phyloP scores from a whole-genome alignment of 2,888 invertebrate species.

The Opisthograptis luteolata region DNA sequence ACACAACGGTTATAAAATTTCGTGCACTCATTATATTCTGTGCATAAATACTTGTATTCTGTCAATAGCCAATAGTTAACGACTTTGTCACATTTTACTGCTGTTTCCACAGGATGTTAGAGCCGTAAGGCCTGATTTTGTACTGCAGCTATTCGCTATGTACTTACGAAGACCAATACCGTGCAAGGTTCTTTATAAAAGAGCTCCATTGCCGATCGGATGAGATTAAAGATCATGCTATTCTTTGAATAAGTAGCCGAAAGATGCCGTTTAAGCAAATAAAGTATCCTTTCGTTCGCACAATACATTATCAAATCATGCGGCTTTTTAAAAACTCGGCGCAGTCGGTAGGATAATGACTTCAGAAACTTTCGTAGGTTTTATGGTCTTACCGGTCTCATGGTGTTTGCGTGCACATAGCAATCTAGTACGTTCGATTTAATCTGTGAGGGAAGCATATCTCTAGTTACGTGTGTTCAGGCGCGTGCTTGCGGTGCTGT shows the following conservation, averaged over 20 bases:
- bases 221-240: too few species aligned
- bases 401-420: conserved; percentile 13
- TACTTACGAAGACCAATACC: conserved; percentile 15
- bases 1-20: conserved; percentile 21
- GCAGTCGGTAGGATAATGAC: conserved; percentile 3
- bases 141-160: conserved; percentile 18
- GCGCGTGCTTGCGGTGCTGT: conserved; percentile 58
- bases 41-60: conserved; percentile 24
- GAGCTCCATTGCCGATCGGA: too few species aligned
- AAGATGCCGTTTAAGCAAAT: too few species aligned
- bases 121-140: conserved; percentile 29
- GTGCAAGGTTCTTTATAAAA: background rate
- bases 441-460: background rate
- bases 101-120: conserved; percentile 9
- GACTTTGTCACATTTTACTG: conserved; percentile 18
- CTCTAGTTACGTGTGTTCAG: conserved; percentile 68
- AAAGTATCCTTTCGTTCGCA: too few species aligned
- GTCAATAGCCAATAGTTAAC: conserved; percentile 19
- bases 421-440: background rate
- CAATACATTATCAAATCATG: too few species aligned
- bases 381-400: background rate
- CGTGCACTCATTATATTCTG: conserved; percentile 21
- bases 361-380: too few species aligned
- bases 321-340: background rate
- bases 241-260: too few species aligned